Evolutionary conservation across 2,888 invertebrate genomes (phyloP).

Genomic region (Neuroscelio doddi): DNA sequence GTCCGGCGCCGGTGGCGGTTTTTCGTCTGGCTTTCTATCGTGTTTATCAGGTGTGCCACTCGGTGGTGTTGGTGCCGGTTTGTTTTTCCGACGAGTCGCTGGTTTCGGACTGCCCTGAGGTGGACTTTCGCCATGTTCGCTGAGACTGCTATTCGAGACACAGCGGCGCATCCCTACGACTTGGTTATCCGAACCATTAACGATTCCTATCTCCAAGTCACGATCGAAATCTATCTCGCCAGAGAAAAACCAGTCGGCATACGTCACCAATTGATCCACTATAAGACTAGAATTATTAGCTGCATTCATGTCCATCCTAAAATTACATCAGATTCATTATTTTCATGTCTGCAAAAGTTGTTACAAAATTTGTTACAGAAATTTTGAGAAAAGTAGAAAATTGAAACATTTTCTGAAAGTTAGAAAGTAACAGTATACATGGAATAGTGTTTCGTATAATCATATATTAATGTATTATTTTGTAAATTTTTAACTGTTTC

Average conservation of each 20-base stretch:
- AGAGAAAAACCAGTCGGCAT: slow-evolving; percentile 88
- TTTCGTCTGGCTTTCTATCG: slow-evolving; percentile 61
- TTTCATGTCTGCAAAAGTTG: no score
- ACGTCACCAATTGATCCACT: slow-evolving; percentile 86
- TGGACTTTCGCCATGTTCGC: slow-evolving; percentile 80
- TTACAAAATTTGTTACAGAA: not conserved
- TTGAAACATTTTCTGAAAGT: not conserved
- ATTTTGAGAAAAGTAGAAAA: no score
- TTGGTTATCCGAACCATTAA: slow-evolving; percentile 62
- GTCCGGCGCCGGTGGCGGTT: slow-evolving; percentile 74
- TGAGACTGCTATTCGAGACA: slow-evolving; percentile 80
- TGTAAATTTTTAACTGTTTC: not conserved
- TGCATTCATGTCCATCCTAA: slow-evolving; percentile 84
- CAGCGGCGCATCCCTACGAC: slow-evolving; percentile 72
- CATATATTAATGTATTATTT: not conserved
- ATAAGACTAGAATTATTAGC: slow-evolving; percentile 88
- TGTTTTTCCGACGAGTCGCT: slow-evolving; percentile 81
- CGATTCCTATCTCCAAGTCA: slow-evolving; percentile 65
- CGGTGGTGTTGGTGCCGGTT: slow-evolving; percentile 83
- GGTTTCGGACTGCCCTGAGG: slow-evolving; percentile 83
- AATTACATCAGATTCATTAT: slow-evolving; percentile 44
- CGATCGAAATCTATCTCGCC: slow-evolving; percentile 83
- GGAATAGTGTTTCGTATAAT: not conserved
- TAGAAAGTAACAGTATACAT: not conserved
- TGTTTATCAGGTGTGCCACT: slow-evolving; percentile 71